Conservation (phyloP, 1,140 invertebrate genomes). For the Oppia nitens region DNA sequence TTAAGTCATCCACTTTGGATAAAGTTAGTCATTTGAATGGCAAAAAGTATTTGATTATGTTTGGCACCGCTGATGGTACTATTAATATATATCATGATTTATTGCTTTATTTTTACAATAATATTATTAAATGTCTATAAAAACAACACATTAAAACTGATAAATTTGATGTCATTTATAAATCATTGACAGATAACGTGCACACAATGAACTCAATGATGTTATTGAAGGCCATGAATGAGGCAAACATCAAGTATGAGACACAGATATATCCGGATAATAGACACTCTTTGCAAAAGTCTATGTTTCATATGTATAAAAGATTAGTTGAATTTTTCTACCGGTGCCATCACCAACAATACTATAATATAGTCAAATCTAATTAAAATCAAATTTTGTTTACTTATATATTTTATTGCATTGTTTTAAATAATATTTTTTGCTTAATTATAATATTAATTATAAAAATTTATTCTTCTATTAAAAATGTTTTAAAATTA, state of each 20-base stretch:
- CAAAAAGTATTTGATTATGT: slow-evolving; percentile 70
- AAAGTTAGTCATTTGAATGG: slow-evolving; percentile 57
- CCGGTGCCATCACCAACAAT: no score
- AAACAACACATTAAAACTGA: no score
- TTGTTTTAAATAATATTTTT: no score
- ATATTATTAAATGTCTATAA: no score
- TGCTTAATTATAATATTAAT: no score
- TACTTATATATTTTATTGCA: no score
- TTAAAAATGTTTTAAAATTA: no score
- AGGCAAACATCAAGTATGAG: slow-evolving; percentile 64
- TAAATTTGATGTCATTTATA: no score
- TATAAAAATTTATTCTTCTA: no score
- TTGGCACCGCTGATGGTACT: slow-evolving; percentile 61
- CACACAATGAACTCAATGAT: slow-evolving; percentile 86
- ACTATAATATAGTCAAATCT: no score
- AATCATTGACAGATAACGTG: slow-evolving; percentile 56
- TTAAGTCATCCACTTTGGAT: slow-evolving; percentile 36
- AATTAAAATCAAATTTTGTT: no score
- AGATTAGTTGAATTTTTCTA: slow-evolving; percentile 54
- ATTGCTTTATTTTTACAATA: neutral
- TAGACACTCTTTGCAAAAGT: slow-evolving; percentile 57
- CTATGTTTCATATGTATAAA: slow-evolving; percentile 59
- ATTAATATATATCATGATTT: neutral
- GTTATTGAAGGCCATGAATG: slow-evolving; percentile 57
- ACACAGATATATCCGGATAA: slow-evolving; percentile 84